These are phyloP conservation scores for Zaprionus vittiger DNA, from an alignment of 1,140 invertebrate species.

Conservation along the genomic window DNA sequence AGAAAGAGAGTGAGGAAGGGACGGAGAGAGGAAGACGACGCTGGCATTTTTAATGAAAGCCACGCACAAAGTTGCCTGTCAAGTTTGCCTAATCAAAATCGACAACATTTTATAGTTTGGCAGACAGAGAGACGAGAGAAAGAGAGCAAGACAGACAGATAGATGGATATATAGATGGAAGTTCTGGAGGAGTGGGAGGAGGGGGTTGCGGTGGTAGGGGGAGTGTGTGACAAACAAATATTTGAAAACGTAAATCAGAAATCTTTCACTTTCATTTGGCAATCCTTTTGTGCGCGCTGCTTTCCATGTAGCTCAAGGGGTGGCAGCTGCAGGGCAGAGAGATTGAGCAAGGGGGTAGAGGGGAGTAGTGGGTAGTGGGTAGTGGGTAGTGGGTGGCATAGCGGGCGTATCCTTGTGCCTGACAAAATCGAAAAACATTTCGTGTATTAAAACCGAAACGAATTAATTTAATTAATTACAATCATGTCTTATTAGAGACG, in stretches of 20 bases:
- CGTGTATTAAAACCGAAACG: constrained; percentile 84
- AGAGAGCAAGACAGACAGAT: constrained; percentile 5
- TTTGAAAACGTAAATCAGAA: constrained; percentile 82
- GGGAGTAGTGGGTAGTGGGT: neutral
- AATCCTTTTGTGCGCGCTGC: constrained; percentile 71
- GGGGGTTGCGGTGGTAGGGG: neutral
- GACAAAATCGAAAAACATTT: constrained; percentile 83
- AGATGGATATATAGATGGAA: neutral
- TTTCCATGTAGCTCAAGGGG: neutral
- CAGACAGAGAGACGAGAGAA: constrained; percentile 11
- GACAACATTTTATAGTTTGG: constrained; percentile 80
- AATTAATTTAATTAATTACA: constrained; percentile 85
- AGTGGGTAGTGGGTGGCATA: neutral
- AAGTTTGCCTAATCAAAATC: constrained; percentile 82
- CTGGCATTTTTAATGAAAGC: constrained; percentile 81
- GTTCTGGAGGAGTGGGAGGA: neutral
- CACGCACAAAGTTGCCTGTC: constrained; percentile 76
- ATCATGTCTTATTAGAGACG: constrained; percentile 84
- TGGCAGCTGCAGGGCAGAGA: neutral
- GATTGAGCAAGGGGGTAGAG: neutral
- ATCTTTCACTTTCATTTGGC: constrained; percentile 80
- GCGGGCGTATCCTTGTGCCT: constrained; percentile 21
- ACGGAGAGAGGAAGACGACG: constrained; percentile 29
- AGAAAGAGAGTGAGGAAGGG: constrained; percentile 11
- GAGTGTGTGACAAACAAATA: constrained; percentile 80